These are phyloP conservation scores for Drosophila borealis DNA, from an alignment of 2,888 invertebrate genomes.

Conservation along the genomic window DNA sequence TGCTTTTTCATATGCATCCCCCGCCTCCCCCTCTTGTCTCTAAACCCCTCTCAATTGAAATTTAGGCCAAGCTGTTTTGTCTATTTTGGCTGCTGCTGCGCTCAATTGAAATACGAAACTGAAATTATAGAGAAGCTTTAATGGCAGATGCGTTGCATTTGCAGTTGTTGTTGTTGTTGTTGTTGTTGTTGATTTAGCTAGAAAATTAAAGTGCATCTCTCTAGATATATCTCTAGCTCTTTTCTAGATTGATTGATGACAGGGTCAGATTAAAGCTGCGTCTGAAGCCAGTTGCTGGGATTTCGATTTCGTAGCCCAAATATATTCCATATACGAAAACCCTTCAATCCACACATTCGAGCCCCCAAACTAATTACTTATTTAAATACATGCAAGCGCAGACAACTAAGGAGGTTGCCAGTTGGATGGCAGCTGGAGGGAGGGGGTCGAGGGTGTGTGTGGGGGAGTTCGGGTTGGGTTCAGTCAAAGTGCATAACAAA, in stretches of 20 bases:
- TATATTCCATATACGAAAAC: constrained; percentile 15
- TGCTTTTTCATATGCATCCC: constrained; percentile 2
- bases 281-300: constrained; percentile 38
- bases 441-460: neutral
- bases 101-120: constrained; percentile 31
- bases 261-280: constrained; percentile 32
- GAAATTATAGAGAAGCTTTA: constrained; percentile 34
- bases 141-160: constrained; percentile 40
- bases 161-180: constrained; percentile 1
- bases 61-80: constrained; percentile 46
- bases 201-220: constrained; percentile 21
- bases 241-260: constrained; percentile 36
- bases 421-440: neutral
- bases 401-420: constrained; percentile 2
- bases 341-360: constrained; percentile 58
- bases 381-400: constrained; percentile 66
- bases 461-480: constrained; percentile 12
- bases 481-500: constrained; percentile 60
- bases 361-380: constrained; percentile 63
- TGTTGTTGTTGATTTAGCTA: constrained; percentile 24
- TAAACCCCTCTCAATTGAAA: constrained; percentile 1
- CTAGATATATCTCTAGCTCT: neutral
- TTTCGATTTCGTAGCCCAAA: constrained; percentile 17
- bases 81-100: constrained; percentile 25
- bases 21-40: neutral